phyloP scores from a whole-genome alignment of 2,113 vertebrate species.

The Telmatochromis bifrenatus region DNA sequence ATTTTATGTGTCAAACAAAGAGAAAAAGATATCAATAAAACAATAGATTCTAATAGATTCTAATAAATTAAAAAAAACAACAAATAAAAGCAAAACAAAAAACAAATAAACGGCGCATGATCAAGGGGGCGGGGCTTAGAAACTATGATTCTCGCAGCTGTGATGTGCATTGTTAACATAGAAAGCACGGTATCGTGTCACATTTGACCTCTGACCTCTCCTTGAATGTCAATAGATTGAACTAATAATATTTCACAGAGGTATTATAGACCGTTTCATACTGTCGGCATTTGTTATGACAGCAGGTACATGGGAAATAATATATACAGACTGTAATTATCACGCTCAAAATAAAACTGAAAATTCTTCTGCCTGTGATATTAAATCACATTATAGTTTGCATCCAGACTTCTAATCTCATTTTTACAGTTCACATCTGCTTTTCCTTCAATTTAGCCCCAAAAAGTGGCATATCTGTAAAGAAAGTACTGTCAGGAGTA shows the following conservation, averaged over 20 bases:
- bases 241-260: background rate
- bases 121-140: background rate
- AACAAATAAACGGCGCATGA: background rate
- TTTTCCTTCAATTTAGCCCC: background rate
- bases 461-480: background rate
- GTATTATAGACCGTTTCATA: accelerated
- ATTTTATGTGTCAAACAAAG: background rate
- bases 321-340: background rate
- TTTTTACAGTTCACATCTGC: background rate
- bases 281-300: too few relatives aligned
- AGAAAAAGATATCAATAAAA: background rate
- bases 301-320: too few relatives aligned
- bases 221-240: background rate
- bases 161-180: background rate
- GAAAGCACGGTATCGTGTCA: background rate
- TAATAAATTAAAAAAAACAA: background rate
- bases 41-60: background rate
- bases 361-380: accelerated
- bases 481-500: accelerated
- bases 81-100: background rate
- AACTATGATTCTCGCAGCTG: background rate
- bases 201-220: background rate
- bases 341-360: background rate
- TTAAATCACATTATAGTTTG: background rate
- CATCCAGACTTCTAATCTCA: background rate